Conservation (phyloP, 2,888 invertebrate species). For the Helleia helle region DNA sequence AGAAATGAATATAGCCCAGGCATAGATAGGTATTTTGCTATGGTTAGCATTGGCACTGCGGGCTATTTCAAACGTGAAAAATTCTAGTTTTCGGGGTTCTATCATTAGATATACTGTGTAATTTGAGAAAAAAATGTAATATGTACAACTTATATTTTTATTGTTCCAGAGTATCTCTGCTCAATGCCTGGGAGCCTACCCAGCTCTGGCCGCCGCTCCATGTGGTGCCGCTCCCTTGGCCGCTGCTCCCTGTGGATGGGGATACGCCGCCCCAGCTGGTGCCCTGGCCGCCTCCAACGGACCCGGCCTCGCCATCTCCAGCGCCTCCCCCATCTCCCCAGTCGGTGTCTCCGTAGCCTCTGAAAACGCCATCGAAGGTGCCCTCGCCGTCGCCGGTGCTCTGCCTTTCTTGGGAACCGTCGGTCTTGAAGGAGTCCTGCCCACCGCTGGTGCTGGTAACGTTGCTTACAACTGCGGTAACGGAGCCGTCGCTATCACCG, state of each 20-base stretch:
- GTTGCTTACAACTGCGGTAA: slow-evolving; percentile 28
- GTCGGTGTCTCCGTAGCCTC: slow-evolving; percentile 30
- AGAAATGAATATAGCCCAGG: too few relatives aligned
- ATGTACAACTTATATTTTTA: too few relatives aligned
- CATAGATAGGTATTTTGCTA: too few relatives aligned
- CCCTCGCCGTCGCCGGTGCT: slow-evolving; percentile 25
- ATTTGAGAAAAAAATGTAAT: too few relatives aligned
- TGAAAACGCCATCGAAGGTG: slow-evolving; percentile 30
- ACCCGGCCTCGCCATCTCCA: slow-evolving; percentile 25
- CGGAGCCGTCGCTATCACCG: slow-evolving; percentile 23
- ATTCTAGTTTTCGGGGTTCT: too few relatives aligned
- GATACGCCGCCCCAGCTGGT: slow-evolving; percentile 8
- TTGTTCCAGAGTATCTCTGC: slow-evolving; percentile 18
- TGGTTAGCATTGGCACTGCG: too few relatives aligned
- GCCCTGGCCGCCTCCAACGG: slow-evolving; percentile 20
- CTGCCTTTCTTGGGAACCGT: slow-evolving; percentile 30
- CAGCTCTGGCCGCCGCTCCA: not conserved
- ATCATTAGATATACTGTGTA: too few relatives aligned
- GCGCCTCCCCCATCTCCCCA: slow-evolving; percentile 28
- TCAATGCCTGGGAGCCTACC: slow-evolving; percentile 12
- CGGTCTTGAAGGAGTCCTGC: slow-evolving; percentile 24
- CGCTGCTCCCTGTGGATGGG: not conserved
- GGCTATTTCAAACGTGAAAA: too few relatives aligned
- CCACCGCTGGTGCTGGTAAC: slow-evolving; percentile 25
- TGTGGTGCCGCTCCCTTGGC: not conserved